A percentile compares a stretch with the other conserved stretches of the same genome.
These are phyloP conservation scores for Naja naja DNA, from an alignment of 2,113 vertebrate species.

Conservation along the genomic window DNA sequence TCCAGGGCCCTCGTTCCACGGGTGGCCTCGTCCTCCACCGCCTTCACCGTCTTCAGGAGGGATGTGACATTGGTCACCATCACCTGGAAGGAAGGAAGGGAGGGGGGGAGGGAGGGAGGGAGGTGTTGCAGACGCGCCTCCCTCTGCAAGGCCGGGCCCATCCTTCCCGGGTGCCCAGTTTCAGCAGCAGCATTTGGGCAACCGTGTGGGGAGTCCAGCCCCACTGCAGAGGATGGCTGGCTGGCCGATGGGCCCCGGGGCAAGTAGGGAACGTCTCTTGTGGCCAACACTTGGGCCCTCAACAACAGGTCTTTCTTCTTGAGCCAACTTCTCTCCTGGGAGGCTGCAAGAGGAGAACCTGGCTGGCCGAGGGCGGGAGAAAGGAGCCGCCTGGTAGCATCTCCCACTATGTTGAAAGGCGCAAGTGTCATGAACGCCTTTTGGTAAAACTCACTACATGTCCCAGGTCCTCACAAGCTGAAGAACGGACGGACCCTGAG, in stretches of 20 bases:
- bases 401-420: background rate
- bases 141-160: background rate
- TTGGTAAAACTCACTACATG: background rate
- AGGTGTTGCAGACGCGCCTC: background rate
- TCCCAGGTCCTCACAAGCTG: background rate
- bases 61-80: slow-evolving; percentile 99
- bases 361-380: background rate
- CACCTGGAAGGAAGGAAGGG: slow-evolving; percentile 72
- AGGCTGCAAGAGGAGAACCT: background rate
- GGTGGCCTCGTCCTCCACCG: slow-evolving; percentile 97
- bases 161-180: too few species aligned
- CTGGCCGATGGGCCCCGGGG: background rate
- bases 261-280: too few species aligned
- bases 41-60: slow-evolving; percentile 97
- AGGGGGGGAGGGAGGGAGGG: background rate
- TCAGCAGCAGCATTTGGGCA: background rate
- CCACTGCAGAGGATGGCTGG: fast-evolving
- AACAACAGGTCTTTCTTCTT: too few species aligned
- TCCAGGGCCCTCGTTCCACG: slow-evolving; percentile 95
- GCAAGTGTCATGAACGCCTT: background rate
- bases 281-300: background rate
- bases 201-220: background rate
- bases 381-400: background rate
- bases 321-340: background rate
- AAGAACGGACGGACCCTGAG: background rate